Evolutionary conservation across 2,888 invertebrate genomes (phyloP).

Genomic region (Bombylius major): DNA sequence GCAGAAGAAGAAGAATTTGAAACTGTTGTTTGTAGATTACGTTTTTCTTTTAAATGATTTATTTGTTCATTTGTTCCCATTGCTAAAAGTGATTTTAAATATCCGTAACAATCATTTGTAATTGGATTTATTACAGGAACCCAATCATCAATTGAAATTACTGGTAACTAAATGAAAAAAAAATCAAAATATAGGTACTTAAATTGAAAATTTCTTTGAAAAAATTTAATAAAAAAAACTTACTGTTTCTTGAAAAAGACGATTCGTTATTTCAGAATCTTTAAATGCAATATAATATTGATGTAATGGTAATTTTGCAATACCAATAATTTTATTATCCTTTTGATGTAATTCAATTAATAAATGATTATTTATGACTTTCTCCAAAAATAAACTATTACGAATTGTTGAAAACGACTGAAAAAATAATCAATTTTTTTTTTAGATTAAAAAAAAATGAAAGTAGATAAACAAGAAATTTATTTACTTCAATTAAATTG

Average conservation of each 20-base stretch:
- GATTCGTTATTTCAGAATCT: constrained; percentile 41
- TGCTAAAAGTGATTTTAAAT: constrained; percentile 44
- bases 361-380: constrained; percentile 43
- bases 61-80: constrained; percentile 49
- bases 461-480: neutral
- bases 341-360: constrained; percentile 42
- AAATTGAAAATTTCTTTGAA: too few relatives aligned
- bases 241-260: constrained; percentile 43
- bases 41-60: constrained; percentile 39
- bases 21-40: constrained; percentile 15
- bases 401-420: constrained; percentile 44
- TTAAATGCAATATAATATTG: constrained; percentile 47
- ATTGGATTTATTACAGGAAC: constrained; percentile 39
- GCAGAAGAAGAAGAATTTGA: neutral
- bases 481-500: neutral
- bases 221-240: neutral
- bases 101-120: constrained; percentile 38
- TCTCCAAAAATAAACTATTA: constrained; percentile 41
- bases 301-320: constrained; percentile 44
- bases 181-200: constrained; percentile 7
- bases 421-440: constrained; percentile 15
- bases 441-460: neutral
- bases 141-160: constrained; percentile 48
- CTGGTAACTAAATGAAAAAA: constrained; percentile 38
- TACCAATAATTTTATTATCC: constrained; percentile 35